Evolutionary conservation across 2,888 invertebrate species (phyloP), one percentile per base, ranked within the genome.

Genomic region (Lithosia quadra): DNA sequence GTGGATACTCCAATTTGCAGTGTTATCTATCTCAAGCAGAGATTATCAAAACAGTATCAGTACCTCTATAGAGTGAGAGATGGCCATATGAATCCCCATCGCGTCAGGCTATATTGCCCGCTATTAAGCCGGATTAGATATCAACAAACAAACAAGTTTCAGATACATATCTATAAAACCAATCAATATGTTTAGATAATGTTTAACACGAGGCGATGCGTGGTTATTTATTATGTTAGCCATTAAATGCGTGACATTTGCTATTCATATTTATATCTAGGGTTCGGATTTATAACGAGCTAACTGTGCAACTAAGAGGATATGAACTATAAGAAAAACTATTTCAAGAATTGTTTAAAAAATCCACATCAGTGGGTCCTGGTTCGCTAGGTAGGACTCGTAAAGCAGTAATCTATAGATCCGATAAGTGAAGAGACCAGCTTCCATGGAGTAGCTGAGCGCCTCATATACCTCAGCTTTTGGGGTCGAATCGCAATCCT

Each of bases 101-200:
- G 18, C 15, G 13, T 18, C 43, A n/a, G 2, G n/a, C 49, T n/a
- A 49, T 49, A 49, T 49, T 49, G 49, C n/a, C n/a, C n/a, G 49
- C 49, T 49, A 49, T n/a, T 49, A 7, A 9, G 18, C n/a, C 49
- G 49, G 18, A 49, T n/a, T 49, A 49, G n/a, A n/a, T 49, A n/a
- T 49, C n/a, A 49, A 43, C 5, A 18, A 43, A 43, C 8, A 18
- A 49, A 49, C 49, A 49, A 18, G n/a, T 49, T 43, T 43, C 18
- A 43, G 5, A 43, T 5, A 43, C 18, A 43, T 43, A 18, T 18
- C 18, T n/a, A 49, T 9, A 2, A 49, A 49, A 49, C 18, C 1
- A 49, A 49, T 49, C n/a, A 49, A 49, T n/a, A 49, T 49, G 49
- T 49, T 49, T 49, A 49, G 49, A 49, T 49, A 49, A 49, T 49